Base-by-base conservation (phyloP, 2,797 vertebrate genomes). In the Gymnoscopelus microlampas region DNA sequence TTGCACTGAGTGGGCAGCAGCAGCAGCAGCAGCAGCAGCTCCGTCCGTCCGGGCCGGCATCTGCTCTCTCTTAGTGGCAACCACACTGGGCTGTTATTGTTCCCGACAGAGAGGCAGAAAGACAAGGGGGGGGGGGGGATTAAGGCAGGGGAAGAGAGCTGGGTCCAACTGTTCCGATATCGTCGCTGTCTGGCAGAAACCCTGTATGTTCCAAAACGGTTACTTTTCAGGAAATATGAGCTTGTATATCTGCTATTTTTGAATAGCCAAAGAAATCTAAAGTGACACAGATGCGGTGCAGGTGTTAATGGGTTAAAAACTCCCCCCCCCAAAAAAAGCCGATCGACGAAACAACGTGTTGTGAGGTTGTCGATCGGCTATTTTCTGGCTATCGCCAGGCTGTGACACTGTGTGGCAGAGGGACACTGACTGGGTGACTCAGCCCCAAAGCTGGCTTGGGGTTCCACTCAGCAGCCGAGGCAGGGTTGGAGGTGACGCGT, bases 21-120 rank as follows among this genome's bases (percentile, higher is more conserved):
- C 80, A 76, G 56, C 83, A 87, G 85, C 35, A 39, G 35, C 35
- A 39, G 35, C 35, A 44, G 39, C 39, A 44, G 39, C 9, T 8
- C 39, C 1, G 39, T 2, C 39, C 39, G 9, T 44, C 39, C 9
- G 8, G 39, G 35, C 35, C 39, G 9, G 39, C 39, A 44, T 44
- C 39, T 44, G 83, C 81, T 84, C 77, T 63, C 90, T 93, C 90
- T 94, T 93, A 93, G 85, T 60, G 39, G 87, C 71, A 89, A 92
- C 93, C 92, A 87, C 93, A 92, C 89, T 87, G 88, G 39, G 88
- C 89, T 90, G 88, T 93, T 92, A 94, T 91, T 93, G 91, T 92
- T 93, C 90, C 89, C 81, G 68, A 82, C 88, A 88, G 90, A 90
- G 88, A 85, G 73, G 82, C 78, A 83, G 73, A 79, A 79, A 77